Evolutionary conservation across 1,140 invertebrate genomes (phyloP), one percentile per base, ranked within the genome.

Genomic region (Drosophila sulfurigaster): DNA sequence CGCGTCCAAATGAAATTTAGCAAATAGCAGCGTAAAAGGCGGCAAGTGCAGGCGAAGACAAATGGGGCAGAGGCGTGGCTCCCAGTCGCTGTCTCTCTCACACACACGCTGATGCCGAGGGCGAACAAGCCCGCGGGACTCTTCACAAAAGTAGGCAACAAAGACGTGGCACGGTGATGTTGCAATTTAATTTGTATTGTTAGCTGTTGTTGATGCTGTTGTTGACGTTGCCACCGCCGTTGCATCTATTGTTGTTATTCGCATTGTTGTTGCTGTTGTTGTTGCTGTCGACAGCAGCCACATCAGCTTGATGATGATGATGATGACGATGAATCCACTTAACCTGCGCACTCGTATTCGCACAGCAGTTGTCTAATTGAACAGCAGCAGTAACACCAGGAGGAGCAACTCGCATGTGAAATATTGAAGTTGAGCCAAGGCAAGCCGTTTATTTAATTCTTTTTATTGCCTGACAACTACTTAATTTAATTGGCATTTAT

Each of bases 121-220:
- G 85, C 85, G 82, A 85, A 87, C 83, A 88, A 83, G 75, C 78
- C 66, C 73, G 54, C 68, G 79, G 68, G 64, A 75, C 41, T 48
- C 8, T 20, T 32, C 78, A 62, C 75, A 64, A 81, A 81, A 76
- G 85, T 88, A 89, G 85, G 85, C 85, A 81, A 88, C 78, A 81
- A 81, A 72, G 73, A 80, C 75, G 67, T 80, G 77, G 78, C 83
- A 82, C 80, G 77, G 57, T 88, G 83, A 80, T 88, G 82, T 80
- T 88, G 82, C 82, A 88, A 87, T 87, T 87, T 87, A 87, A 87
- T 88, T 88, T 89, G 81, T 89, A 83, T 89, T 78, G 81, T 78
- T 78, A 71, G 66, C 63, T 78, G 65, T 59, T 78, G 64, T 58
- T 65, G 69, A 52, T 56, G 60, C 60, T 72, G 58, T 56, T 63